Base-by-base conservation (phyloP, 1,140 invertebrate genomes). In the Drosophila trapezifrons region DNA sequence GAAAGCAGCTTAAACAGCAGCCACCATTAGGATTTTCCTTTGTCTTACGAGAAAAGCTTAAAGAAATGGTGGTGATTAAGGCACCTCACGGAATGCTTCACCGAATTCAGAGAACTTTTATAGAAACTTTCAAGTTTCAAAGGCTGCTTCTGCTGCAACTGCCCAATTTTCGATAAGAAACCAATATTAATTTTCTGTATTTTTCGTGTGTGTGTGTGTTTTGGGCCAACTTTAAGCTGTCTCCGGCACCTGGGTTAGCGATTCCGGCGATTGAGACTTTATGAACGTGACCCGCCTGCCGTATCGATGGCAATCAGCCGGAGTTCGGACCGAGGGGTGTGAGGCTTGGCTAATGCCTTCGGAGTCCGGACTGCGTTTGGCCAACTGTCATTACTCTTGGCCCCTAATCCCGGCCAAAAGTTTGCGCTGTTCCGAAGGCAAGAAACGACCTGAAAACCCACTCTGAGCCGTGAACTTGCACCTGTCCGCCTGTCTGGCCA, bases 361-460 rank as follows among this genome's bases (percentile, higher is more conserved):
- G n/a, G 40, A 38, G 22, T 20, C 71, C 2, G 43, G 52, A 54
- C 51, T 32, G 27, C 67, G 60, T 57, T 66, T 77, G 65, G 56
- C 51, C 43, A 57, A 55, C 56, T 78, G 82, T 86, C 82, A 86
- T 86, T 86, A 87, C 76, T 86, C 78, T 79, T 72, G 69, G 47
- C 37, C 59, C 62, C 65, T 76, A 76, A 83, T 71, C 76, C 76
- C 70, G 18, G 71, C 17, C 29, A 63, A 54, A 54, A 75, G 56
- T 73, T 59, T 40, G 25, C 12, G 5, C 20, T 22, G 37, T 13
- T 32, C 27, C 9, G 22, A 29, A 12, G 12, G 47, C 13, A 55
- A 20, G 4, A 20, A 15, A 9, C 29, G 46, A 49, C 8, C 46
- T 27, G 12, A 17, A 32, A 55, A 22, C n/a, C 29, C 58, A 56